Evolutionary conservation across 2,797 vertebrate genomes (phyloP), one percentile per base, ranked within the genome.

Genomic region (Pteropus rufus): DNA sequence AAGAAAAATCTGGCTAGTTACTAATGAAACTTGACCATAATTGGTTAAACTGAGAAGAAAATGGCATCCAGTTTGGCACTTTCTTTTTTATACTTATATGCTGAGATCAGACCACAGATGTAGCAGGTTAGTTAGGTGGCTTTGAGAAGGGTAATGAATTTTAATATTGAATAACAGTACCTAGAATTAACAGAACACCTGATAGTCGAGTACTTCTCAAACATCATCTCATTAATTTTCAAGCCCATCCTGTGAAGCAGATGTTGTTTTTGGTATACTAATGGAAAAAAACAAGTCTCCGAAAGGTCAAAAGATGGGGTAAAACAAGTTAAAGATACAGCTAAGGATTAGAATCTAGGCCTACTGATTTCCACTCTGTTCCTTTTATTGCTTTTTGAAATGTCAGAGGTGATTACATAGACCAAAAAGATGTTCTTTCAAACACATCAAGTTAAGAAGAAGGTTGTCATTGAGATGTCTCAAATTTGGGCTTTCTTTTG

Each of bases 221-320:
- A 94, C 97, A 96, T 92, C 89, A 96, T 97, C 97, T 92, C 91
- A 97, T 98, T 97, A 98, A 98, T 98, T 97, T 97, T 96, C 93
- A 97, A 97, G 76, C 72, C 52, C n/a, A 92, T 96, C 62, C 82
- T 97, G 77, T 98, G 97, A 97, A 97, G 81, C 97, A 98, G 96
- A 97, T 98, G 97, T 97, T 97, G 97, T 98, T 98, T 98, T 97
- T 84, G 73, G 92, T 97, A 96, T 97, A 93, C 62, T 95, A 93
- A 96, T 93, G 81, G 85, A 84, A 96, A 98, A 97, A 98, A 97
- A 96, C 96, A 97, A 90, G 67, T 85, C 86, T 92, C 39, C 36
- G 67, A 97, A 98, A 97, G 97, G 97, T 98, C 96, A 97, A 98
- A 96, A 97, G 93, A 94, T 39, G 82, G 77, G 84, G 56, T 98